Evolutionary conservation across 2,797 vertebrate species (phyloP).

Genomic region (Tenualosa thibaudeaui): DNA sequence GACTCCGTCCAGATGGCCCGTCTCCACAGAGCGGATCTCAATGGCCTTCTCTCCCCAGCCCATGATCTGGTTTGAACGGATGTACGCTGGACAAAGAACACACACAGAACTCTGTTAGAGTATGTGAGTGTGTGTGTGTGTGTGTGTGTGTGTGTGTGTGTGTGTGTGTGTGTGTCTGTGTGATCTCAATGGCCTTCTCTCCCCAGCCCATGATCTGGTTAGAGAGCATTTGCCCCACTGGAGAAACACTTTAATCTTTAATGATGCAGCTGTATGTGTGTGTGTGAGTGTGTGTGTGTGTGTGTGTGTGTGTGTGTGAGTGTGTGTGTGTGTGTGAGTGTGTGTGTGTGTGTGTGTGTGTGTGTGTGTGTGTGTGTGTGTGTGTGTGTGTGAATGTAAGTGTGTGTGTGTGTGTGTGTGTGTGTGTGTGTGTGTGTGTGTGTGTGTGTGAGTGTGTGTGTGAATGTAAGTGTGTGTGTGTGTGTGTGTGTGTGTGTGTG

Average conservation of each 20-base stretch:
- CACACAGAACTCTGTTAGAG: background rate
- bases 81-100: slow-evolving; percentile 74
- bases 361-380: too few relatives aligned
- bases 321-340: too few relatives aligned
- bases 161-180: too few relatives aligned
- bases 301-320: too few relatives aligned
- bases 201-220: too few relatives aligned
- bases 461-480: background rate
- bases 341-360: background rate
- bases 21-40: slow-evolving; percentile 89
- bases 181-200: too few relatives aligned
- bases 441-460: background rate
- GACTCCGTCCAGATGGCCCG: slow-evolving; percentile 87
- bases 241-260: too few relatives aligned
- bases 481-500: background rate
- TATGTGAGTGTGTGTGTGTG: background rate
- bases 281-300: too few relatives aligned
- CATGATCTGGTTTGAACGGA: slow-evolving; percentile 91
- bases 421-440: too few relatives aligned
- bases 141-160: background rate
- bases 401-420: too few relatives aligned
- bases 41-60: slow-evolving; percentile 93
- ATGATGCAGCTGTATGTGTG: too few relatives aligned
- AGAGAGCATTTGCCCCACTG: background rate
- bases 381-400: too few relatives aligned